Evolutionary conservation across 2,113 vertebrate species (phyloP).

Genomic region (Sturnus vulgaris): DNA sequence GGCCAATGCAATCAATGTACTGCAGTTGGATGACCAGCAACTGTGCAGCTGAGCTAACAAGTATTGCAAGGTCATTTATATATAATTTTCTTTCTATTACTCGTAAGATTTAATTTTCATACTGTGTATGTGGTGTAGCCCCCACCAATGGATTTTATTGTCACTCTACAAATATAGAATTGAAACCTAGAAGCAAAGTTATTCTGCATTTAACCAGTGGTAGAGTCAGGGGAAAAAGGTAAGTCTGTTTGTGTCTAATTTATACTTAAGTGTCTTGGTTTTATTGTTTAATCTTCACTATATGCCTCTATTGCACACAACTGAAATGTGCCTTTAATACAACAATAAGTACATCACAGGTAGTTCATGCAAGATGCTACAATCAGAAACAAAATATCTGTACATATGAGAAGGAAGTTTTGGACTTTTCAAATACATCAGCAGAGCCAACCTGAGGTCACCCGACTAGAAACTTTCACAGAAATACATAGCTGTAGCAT

Average conservation of each 20-base stretch:
- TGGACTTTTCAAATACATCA: not conserved
- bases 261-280: not conserved
- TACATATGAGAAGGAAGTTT: not conserved
- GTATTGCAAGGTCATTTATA: not conserved
- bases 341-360: not conserved
- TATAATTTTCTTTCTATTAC: not conserved
- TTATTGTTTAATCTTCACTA: not conserved
- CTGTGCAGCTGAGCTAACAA: not conserved
- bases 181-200: not conserved
- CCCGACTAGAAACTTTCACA: not conserved
- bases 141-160: not conserved
- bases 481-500: not conserved
- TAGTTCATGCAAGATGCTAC: not conserved
- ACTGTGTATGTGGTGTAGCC: not conserved
- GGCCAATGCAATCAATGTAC: not conserved
- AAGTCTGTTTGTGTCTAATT: not conserved
- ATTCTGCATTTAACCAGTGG: not conserved
- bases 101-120: not conserved
- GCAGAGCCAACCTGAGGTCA: not conserved
- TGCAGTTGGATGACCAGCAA: not conserved
- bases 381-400: not conserved
- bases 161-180: not conserved
- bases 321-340: not conserved
- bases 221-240: not conserved
- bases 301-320: rapidly evolving